phyloP scores from a whole-genome alignment of 1,140 invertebrate species.

The Danaus plexippus region DNA sequence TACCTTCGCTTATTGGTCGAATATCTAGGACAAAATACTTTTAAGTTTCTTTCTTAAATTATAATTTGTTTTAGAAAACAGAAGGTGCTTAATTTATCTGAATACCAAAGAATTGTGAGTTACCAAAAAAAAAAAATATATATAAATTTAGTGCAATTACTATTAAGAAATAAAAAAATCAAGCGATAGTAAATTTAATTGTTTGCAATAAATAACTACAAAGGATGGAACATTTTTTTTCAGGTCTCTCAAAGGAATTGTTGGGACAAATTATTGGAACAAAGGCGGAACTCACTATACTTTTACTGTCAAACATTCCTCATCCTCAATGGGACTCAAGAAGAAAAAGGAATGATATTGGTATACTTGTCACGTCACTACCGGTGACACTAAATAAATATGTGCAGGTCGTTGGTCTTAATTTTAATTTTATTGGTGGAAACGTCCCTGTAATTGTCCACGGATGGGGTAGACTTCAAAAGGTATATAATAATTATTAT shows the following conservation, averaged over 20 bases:
- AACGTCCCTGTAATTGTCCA: slow-evolving; percentile 27
- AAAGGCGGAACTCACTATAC: slow-evolving; percentile 25
- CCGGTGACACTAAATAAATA: slow-evolving; percentile 16
- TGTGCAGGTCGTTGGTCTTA: slow-evolving; percentile 21
- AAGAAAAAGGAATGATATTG: slow-evolving; percentile 38
- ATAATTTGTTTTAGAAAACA: too few relatives aligned
- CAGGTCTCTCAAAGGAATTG: slow-evolving; percentile 28
- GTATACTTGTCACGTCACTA: slow-evolving; percentile 26
- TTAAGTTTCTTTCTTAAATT: too few relatives aligned
- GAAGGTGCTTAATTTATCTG: slow-evolving; percentile 35
- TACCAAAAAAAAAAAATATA: too few relatives aligned
- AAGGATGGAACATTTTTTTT: background rate
- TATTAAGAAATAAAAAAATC: too few relatives aligned
- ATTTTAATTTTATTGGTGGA: slow-evolving; percentile 20
- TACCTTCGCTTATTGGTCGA: slow-evolving; percentile 28
- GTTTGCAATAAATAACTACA: background rate
- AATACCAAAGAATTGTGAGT: too few relatives aligned
- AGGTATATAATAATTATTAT: background rate
- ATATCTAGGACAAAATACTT: too few relatives aligned
- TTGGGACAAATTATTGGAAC: slow-evolving; percentile 38
- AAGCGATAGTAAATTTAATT: background rate
- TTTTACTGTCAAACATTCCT: slow-evolving; percentile 23
- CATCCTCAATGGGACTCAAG: slow-evolving; percentile 25
- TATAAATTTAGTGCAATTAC: background rate
- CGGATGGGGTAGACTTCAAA: slow-evolving; percentile 33